phyloP scores from a whole-genome alignment of 2,797 vertebrate genomes.

The Semaprochilodus insignis region DNA sequence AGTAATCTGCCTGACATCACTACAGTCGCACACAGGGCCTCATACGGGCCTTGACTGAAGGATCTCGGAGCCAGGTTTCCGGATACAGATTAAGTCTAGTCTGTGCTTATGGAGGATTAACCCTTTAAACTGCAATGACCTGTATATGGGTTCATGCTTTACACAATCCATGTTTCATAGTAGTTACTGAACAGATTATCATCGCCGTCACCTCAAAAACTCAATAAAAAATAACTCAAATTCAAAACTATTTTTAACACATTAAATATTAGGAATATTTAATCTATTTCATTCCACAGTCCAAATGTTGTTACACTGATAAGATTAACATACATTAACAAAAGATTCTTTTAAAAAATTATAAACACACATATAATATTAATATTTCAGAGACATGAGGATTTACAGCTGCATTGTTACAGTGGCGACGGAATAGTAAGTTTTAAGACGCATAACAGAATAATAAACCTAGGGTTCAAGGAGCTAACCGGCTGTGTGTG shows the following conservation, averaged over 20 bases:
- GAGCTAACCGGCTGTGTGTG: not conserved
- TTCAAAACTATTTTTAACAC: no score
- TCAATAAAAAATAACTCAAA: not conserved
- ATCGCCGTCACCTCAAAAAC: not conserved
- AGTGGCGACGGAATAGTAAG: not conserved
- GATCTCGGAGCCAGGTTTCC: conserved; percentile 22
- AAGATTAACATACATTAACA: no score
- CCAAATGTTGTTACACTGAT: no score
- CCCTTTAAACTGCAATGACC: not conserved
- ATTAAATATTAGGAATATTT: not conserved
- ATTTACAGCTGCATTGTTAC: not conserved
- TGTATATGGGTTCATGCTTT: not conserved
- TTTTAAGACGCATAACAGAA: not conserved
- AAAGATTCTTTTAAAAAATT: no score
- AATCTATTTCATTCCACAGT: not conserved
- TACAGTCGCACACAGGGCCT: conserved; percentile 26
- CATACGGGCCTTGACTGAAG: not conserved
- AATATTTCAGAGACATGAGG: no score
- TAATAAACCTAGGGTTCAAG: not conserved
- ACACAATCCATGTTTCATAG: not conserved
- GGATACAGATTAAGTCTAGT: not conserved
- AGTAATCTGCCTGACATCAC: conserved; percentile 52
- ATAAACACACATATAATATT: not conserved
- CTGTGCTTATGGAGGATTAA: not conserved
- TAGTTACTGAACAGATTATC: not conserved